Evolutionary conservation across 2,797 vertebrate species (phyloP).

Genomic region (Pseudocheirus occidentalis): DNA sequence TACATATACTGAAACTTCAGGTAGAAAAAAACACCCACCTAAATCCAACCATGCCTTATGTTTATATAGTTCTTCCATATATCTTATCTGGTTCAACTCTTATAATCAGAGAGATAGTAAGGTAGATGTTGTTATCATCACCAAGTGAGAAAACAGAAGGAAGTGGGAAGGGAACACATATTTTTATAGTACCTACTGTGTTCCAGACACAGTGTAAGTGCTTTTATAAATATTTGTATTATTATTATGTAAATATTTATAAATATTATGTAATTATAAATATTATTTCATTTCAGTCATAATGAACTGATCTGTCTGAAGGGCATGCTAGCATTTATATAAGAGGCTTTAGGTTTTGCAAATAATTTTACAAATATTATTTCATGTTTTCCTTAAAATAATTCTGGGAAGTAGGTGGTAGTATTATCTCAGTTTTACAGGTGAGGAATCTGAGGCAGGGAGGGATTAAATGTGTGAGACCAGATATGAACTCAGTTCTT

Average conservation of each 20-base stretch:
- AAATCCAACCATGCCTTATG: not conserved
- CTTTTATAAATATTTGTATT: not conserved
- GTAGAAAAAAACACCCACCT: constrained; percentile 24
- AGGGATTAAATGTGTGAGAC: not conserved
- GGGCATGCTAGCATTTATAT: not conserved
- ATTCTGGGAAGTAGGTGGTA: not conserved
- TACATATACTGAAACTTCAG: constrained; percentile 16
- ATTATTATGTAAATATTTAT: no score
- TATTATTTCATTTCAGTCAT: not conserved
- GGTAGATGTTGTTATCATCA: constrained; percentile 30
- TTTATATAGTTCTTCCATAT: constrained; percentile 1
- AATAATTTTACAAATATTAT: not conserved
- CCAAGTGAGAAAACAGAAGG: constrained; percentile 17
- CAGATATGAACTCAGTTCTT: not conserved
- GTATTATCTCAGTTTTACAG: not conserved
- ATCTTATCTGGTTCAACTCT: constrained; percentile 14
- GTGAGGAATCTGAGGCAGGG: not conserved
- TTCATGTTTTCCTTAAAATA: not conserved
- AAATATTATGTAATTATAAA: not conserved
- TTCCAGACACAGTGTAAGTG: not conserved
- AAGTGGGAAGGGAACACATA: not conserved
- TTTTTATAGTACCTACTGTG: not conserved
- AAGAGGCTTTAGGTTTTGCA: not conserved
- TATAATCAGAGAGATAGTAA: constrained; percentile 26
- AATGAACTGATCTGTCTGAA: not conserved